Base-by-base conservation (phyloP, 2,888 invertebrate species). In the Margaritifera margaritifera region DNA sequence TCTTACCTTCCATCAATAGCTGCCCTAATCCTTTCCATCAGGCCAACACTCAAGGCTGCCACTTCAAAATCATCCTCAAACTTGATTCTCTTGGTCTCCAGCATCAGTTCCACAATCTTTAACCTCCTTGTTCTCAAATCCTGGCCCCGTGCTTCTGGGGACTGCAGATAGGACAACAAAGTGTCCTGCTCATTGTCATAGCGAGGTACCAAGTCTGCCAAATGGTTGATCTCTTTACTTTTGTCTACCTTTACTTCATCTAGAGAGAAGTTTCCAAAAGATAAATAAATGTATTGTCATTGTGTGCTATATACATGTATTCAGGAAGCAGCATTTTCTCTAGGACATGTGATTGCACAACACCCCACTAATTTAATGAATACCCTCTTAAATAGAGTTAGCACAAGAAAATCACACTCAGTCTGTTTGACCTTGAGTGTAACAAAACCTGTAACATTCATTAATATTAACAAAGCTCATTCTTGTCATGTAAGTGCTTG, bases 181-280 rank as follows among this genome's bases (percentile, higher is more conserved):
- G 68, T 72, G 52, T 86, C 84, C 63, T 85, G 83, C 60, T 88
- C 88, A 57, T 68, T 74, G 63, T 86, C 85, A 73, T 72, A 82
- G 19, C 88, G 80, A 18, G 78, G 74, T 11, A 81, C 74, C 27
- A 87, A 77, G 69, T 87, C 86, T 65, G 84, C 86, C 55, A 88
- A 77, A 15, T 84, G 69, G 68, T 87, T 87, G 19, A 79, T 66
- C 3, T 74, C 66, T 22, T 75, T 72, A 19, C 56, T 71, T 8
- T 71, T 62, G 24, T 71, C 74, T 15, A 69, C 63, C 2, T 71
- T 71, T 24, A 66, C 71, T 69, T 81, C 82, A 77, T 82, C 84
- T 81, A 62, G 52, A 69, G 71, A 24, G 68, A 52, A 52, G 2
- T 15, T 42, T 42, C 15, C 42, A 42, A 42, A 42, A 42, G 15